Evolutionary conservation across 1,140 invertebrate genomes (phyloP).

Genomic region (Dryas iulia): DNA sequence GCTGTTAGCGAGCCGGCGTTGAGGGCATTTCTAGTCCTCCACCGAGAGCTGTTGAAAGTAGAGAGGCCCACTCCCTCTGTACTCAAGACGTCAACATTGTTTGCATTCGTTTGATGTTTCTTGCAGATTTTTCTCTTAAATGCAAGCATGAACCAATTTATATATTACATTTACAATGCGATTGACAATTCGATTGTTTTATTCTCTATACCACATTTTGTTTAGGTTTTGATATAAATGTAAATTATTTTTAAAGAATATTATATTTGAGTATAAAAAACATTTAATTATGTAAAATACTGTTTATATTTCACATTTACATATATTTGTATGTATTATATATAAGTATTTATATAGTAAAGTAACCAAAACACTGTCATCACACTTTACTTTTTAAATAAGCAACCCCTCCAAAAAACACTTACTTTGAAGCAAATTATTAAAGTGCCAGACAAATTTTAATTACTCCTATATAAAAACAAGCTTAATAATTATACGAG

Average conservation of each 20-base stretch:
- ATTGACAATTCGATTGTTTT: background rate
- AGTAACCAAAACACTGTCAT: background rate
- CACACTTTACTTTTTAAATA: background rate
- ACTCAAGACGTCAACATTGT: conserved; percentile 26
- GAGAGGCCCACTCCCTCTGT: conserved; percentile 26
- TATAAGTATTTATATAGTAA: background rate
- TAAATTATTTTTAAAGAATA: too few species aligned
- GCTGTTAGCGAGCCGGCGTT: conserved; percentile 20
- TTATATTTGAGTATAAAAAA: too few species aligned
- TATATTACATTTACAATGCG: background rate
- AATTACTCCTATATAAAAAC: background rate
- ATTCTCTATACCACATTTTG: background rate
- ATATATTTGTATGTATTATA: too few species aligned
- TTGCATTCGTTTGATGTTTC: conserved; percentile 34
- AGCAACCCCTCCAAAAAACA: background rate
- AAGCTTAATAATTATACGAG: background rate
- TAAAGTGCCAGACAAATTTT: background rate
- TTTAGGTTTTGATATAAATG: too few species aligned
- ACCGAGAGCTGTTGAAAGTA: conserved; percentile 14
- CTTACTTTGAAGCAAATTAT: background rate
- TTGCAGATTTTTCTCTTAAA: conserved; percentile 18
- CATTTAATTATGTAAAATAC: too few species aligned
- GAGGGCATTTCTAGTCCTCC: conserved; percentile 23
- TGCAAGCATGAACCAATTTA: conserved; percentile 13
- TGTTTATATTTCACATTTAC: too few species aligned